Evolutionary conservation across 2,888 invertebrate species (phyloP).

Genomic region (Liodrosophila aerea): DNA sequence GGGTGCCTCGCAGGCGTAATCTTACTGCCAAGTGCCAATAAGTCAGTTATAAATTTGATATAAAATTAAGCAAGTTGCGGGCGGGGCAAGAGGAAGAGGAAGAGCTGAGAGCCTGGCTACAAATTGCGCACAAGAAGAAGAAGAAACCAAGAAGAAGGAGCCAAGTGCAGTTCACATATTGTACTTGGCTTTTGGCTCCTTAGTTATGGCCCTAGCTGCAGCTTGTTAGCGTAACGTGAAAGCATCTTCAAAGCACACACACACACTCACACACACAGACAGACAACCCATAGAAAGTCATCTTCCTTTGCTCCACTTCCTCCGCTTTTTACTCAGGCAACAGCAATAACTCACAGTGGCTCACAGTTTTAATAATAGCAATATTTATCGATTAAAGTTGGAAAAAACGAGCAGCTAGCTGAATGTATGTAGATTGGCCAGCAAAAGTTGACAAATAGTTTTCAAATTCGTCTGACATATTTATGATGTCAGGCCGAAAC

Average conservation of each 20-base stretch:
- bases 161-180: slow-evolving; percentile 38
- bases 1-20: slow-evolving; percentile 61
- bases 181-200: slow-evolving; percentile 38
- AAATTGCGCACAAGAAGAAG: slow-evolving; percentile 5
- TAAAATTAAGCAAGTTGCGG: slow-evolving; percentile 68
- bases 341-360: slow-evolving; percentile 22
- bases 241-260: slow-evolving; percentile 21
- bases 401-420: background rate
- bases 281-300: slow-evolving; percentile 16
- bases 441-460: slow-evolving; percentile 69
- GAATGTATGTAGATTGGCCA: background rate
- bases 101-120: slow-evolving; percentile 4
- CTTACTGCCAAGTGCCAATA: slow-evolving; percentile 73
- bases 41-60: slow-evolving; percentile 78
- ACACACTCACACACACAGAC: slow-evolving; percentile 2
- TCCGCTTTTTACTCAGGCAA: background rate
- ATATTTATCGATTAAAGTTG: slow-evolving; percentile 68
- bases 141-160: background rate
- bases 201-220: slow-evolving; percentile 46
- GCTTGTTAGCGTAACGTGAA: slow-evolving; percentile 46
- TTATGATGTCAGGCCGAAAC: slow-evolving; percentile 53
- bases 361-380: slow-evolving; percentile 47
- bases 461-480: slow-evolving; percentile 51
- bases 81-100: slow-evolving; percentile 16
- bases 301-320: background rate